Base-by-base conservation (phyloP, 1,140 invertebrate species). In the Leptopilina clavipes region DNA sequence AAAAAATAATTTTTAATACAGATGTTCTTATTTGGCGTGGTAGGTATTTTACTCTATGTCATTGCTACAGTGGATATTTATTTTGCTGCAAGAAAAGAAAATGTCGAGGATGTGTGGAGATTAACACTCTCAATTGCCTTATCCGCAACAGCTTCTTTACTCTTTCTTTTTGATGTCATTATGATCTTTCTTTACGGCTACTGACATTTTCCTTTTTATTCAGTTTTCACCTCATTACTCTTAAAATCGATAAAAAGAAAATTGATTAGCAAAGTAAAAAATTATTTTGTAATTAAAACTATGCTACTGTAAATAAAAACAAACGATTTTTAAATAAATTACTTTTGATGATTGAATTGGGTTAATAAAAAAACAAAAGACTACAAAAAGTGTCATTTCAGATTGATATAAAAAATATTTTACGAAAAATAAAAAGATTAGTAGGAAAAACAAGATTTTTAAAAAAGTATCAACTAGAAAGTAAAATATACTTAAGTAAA, bases 101-200 rank as follows among this genome's bases (percentile, higher is more conserved):
- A 31, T 31, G 17, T 77, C 14, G 59, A 25, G 14, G 54, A 77
- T 12, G 37, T 73, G 1, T 80, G 77, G 77, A 70, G 52, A 70
- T 17, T 85, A 6, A 71, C 70, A 54, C 22, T 80, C n/a, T 48
- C 79, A 14, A 74, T 79, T 11, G 72, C 56, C 10, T 73, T 86
- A 0, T 79, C 79, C 25, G 40, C 74, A 0, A 22, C 48, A 11
- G 76, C 75, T 43, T 79, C 78, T 11, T 17, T 86, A 10, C 48
- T 86, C 12, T 86, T 83, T 76, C 73, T 86, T 37, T 45, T 86
- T 10, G 85, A 86, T 19, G 70, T 83, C 1, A 44, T 83, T 8
- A 70, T 86, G 11, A 86, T 86, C 22, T 86, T 84, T 75, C 75
- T 85, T 14, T 86, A 85, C 22, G 82, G 83, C 52, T 86, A 86